Evolutionary conservation across 92 coral and sea anemone genomes (phyloP).

Genomic region (Epizoanthus rinbou): DNA sequence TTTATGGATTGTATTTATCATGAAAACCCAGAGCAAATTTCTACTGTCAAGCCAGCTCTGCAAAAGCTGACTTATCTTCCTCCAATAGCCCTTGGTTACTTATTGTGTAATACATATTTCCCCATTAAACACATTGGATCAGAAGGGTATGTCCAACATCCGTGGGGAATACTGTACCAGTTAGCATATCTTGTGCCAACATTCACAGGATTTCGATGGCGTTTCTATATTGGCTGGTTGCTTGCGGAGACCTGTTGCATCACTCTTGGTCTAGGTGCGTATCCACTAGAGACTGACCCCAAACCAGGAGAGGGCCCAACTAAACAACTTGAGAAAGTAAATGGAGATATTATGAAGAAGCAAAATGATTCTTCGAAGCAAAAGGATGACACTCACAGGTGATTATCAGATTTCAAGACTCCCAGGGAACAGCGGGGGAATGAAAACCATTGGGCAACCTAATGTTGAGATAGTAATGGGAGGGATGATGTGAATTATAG

Average conservation of each 20-base stretch:
- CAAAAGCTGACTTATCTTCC: slow-evolving; percentile 67
- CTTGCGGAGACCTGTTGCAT: slow-evolving; percentile 92
- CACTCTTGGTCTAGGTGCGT: slow-evolving; percentile 88
- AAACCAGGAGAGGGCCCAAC: slow-evolving; percentile 93
- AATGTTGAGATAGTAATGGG: too few species aligned
- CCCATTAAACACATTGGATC: slow-evolving; percentile 77
- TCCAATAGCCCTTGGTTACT: slow-evolving; percentile 58
- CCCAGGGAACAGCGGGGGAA: not conserved
- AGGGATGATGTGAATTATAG: too few species aligned
- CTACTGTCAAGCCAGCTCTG: slow-evolving; percentile 77
- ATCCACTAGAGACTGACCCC: slow-evolving; percentile 84
- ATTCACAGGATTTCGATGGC: slow-evolving; percentile 91
- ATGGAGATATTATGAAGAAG: slow-evolving; percentile 50
- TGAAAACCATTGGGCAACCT: too few species aligned
- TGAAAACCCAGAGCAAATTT: slow-evolving; percentile 71
- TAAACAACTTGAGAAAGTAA: slow-evolving; percentile 51
- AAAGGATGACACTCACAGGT: slow-evolving; percentile 67
- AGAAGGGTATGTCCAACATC: slow-evolving; percentile 75
- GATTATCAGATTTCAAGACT: not conserved
- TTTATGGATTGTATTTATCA: slow-evolving; percentile 85
- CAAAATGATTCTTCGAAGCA: slow-evolving; percentile 11
- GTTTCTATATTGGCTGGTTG: slow-evolving; percentile 94
- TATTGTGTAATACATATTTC: slow-evolving; percentile 69
- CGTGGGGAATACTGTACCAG: slow-evolving; percentile 78
- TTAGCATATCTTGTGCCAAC: slow-evolving; percentile 85